Evolutionary conservation across 2,888 invertebrate genomes (phyloP).

Genomic region (Zootermopsis nevadensis): DNA sequence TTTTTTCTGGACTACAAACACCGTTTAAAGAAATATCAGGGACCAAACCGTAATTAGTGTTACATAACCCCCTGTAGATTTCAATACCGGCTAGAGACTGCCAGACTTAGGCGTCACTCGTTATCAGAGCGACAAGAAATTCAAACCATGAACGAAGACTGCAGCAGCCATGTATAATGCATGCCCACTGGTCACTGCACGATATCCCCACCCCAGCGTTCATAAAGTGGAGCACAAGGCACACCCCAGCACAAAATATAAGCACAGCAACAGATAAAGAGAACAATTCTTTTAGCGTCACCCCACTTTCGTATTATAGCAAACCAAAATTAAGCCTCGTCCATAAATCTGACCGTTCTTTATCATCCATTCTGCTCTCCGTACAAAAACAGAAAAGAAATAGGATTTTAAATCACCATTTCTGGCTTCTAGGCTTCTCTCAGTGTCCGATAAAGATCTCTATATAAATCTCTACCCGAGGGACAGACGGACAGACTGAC

Average conservation of each 20-base stretch:
- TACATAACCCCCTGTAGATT: not conserved
- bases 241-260: not conserved
- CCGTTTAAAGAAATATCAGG: too few relatives aligned
- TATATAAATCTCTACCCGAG: not conserved
- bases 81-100: not conserved
- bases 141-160: conserved; percentile 21
- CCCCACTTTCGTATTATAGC: conserved; percentile 18
- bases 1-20: too few relatives aligned
- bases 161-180: conserved; percentile 28
- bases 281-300: conserved; percentile 33
- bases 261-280: conserved; percentile 26
- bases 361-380: conserved; percentile 4
- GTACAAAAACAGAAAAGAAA: conserved; percentile 22
- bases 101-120: conserved; percentile 11
- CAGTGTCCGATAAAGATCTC: conserved; percentile 15
- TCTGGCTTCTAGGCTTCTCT: conserved; percentile 9
- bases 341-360: conserved; percentile 33
- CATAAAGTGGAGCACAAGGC: not conserved
- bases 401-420: conserved; percentile 25
- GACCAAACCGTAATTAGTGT: not conserved
- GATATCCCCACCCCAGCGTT: not conserved
- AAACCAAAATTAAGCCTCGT: conserved; percentile 40
- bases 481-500: not conserved
- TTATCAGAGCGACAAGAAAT: conserved; percentile 14
- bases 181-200: conserved; percentile 25